Percentiles rank a stretch among this genome's conserved stretches.
phyloP scores from a whole-genome alignment of 2,888 invertebrate genomes.

The Phania funesta region DNA sequence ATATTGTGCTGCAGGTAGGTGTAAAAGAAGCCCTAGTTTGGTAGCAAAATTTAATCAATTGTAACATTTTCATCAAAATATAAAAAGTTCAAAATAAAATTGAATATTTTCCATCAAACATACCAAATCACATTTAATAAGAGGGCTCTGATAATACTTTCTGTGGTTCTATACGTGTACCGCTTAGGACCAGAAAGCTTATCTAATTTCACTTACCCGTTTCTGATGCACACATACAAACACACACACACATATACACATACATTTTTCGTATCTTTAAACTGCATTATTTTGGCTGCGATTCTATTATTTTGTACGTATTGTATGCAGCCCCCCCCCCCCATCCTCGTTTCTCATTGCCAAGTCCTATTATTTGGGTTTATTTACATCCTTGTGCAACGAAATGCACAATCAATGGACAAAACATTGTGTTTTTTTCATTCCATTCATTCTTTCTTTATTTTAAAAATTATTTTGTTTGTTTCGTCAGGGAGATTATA shows the following conservation, averaged over 20 bases:
- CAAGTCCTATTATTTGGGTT: conserved; percentile 12
- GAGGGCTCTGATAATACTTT: no score
- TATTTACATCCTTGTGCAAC: conserved; percentile 22
- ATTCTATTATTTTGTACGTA: not conserved
- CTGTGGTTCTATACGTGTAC: no score
- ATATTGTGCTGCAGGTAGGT: no score
- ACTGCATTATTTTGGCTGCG: not conserved
- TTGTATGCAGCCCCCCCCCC: not conserved
- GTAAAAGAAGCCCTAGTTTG: no score
- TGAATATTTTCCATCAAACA: no score
- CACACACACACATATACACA: not conserved
- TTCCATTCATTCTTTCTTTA: not conserved
- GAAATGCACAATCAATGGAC: conserved; percentile 51
- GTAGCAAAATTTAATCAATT: no score
- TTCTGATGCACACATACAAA: not conserved
- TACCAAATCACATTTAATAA: no score
- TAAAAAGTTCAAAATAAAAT: no score
- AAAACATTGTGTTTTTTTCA: conserved; percentile 14
- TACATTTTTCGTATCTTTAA: not conserved
- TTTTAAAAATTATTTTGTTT: not conserved
- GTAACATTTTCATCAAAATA: no score
- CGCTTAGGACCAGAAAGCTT: no score
- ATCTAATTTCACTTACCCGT: no score
- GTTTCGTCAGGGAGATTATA: conserved; percentile 4
- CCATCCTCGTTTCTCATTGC: not conserved